Base-by-base conservation (phyloP, 2,797 vertebrate species). In the Oryzias sinensis region DNA sequence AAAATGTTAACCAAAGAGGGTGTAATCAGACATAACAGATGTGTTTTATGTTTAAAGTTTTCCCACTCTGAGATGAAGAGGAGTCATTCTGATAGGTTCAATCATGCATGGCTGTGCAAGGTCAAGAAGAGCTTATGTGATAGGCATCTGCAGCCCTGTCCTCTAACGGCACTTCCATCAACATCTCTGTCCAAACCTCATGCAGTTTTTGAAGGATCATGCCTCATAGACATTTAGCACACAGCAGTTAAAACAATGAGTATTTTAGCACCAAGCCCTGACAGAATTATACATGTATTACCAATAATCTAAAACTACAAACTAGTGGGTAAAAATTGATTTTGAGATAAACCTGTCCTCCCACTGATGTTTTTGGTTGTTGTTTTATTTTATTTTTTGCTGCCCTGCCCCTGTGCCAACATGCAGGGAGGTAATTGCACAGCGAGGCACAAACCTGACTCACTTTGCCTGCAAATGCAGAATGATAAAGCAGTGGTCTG, bases 401-500 rank as follows among this genome's bases (percentile, higher is more conserved):
- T 43, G 47, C 18, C 41, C 67, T 54, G 59, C 68, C 62, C 42
- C 54, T 55, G 50, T 62, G 40, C 70, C 70, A 56, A 53, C 66
- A 82, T 74, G 80, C 74, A 66, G 68, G 76, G 70, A 81, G 69
- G 73, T 67, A 67, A 71, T 73, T 49, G 5, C 45, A 59, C 68
- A 61, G 67, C 61, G 62, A 74, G 59, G 46, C 68, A 60, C 59
- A 52, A 70, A 79, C 69, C 46, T 70, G 83, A 77, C 79, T 54
- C 75, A 70, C 68, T 68, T 79, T 80, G 15, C 62, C 63, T 53
- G 71, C 45, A 72, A 57, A 64, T 57, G 67, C 72, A 49, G 70
- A 76, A 66, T 72, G 72, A 59, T 76, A 82, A 74, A 72, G 77
- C 74, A 42, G 68, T 71, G 74, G 71, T 56, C 72, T 83, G 84